Conservation (phyloP, 2,888 invertebrate species). For the Lasioglossum oenotherae region DNA sequence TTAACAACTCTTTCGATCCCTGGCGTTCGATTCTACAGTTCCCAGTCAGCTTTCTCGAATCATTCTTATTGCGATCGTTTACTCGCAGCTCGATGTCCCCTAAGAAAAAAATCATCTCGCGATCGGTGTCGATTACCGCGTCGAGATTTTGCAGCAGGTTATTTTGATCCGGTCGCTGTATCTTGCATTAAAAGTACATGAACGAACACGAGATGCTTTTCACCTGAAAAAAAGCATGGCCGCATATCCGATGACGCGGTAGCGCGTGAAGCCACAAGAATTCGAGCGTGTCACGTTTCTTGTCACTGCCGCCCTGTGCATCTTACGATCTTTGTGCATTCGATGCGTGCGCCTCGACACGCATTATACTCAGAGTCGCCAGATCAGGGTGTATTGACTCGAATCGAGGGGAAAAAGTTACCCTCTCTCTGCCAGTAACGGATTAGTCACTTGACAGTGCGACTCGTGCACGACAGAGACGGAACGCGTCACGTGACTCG, state of each 20-base stretch:
- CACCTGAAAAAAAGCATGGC: conserved; percentile 42
- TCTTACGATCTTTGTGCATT: conserved; percentile 39
- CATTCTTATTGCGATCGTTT: neutral
- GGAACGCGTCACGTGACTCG: too few relatives aligned
- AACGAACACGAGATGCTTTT: conserved; percentile 46
- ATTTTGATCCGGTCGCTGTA: neutral
- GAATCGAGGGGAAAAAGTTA: too few relatives aligned
- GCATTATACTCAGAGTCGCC: neutral
- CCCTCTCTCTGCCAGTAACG: too few relatives aligned
- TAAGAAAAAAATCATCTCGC: neutral
- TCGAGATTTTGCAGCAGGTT: neutral
- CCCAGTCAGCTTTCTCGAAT: neutral
- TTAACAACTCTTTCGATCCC: too few relatives aligned
- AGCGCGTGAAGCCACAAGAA: conserved; percentile 78
- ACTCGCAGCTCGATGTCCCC: neutral
- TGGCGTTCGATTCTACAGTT: neutral
- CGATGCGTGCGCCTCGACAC: conserved; percentile 1
- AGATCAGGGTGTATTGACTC: too few relatives aligned
- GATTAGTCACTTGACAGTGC: too few relatives aligned
- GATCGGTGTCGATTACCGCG: neutral
- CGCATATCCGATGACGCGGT: conserved; percentile 65
- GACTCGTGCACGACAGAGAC: too few relatives aligned
- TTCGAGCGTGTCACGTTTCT: conserved; percentile 73
- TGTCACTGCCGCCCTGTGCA: conserved; percentile 23
- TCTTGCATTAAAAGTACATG: conserved; percentile 4